phyloP scores from a whole-genome alignment of 2,113 vertebrate genomes.

The Daubentonia madagascariensis region DNA sequence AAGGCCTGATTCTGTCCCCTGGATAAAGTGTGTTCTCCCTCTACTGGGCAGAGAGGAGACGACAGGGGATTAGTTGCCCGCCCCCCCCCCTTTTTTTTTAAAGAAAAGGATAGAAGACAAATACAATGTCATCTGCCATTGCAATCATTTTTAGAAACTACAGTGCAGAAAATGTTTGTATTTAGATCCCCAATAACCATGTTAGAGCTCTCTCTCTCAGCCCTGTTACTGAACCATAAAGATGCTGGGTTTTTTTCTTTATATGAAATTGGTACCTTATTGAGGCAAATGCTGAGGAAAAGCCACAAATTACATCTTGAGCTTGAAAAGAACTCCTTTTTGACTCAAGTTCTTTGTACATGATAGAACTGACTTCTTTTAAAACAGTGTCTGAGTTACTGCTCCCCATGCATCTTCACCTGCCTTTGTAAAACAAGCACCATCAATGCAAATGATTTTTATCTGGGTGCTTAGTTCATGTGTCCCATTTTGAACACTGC shows the following conservation, averaged over 20 bases:
- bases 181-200: fast-evolving
- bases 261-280: not conserved
- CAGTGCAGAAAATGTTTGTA: not conserved
- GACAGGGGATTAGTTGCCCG: not conserved
- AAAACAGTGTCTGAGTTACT: too few relatives aligned
- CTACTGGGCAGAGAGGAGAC: not conserved
- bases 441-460: fast-evolving
- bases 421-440: not conserved
- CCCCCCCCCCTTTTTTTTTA: not conserved
- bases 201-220: not conserved
- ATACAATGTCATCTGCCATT: not conserved
- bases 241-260: not conserved
- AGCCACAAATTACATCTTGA: not conserved
- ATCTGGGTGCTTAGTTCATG: fast-evolving
- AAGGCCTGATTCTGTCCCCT: not conserved
- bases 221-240: not conserved
- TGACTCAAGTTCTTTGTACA: fast-evolving
- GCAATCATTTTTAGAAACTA: not conserved
- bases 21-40: not conserved
- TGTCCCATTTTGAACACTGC: fast-evolving
- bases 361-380: not conserved
- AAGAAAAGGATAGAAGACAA: not conserved
- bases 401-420: fast-evolving
- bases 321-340: not conserved
- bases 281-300: not conserved